phyloP scores from a whole-genome alignment of 2,113 vertebrate genomes.

The Clupea harengus region DNA sequence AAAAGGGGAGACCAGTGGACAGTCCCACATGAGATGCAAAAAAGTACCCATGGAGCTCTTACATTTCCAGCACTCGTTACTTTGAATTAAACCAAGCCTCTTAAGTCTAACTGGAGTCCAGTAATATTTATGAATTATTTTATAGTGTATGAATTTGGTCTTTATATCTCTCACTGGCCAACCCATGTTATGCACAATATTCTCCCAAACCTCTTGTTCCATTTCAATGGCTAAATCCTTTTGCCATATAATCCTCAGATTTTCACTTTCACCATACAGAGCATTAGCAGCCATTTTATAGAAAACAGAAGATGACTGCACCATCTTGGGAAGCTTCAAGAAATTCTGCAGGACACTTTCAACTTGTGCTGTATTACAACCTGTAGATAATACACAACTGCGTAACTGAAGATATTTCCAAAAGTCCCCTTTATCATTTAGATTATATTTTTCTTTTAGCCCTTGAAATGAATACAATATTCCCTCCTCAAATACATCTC shows the following conservation, averaged over 20 bases:
- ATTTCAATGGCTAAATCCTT: not conserved
- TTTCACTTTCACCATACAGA: not conserved
- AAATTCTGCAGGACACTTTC: too few relatives aligned
- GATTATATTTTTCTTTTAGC: too few relatives aligned
- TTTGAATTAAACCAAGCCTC: not conserved
- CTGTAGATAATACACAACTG: too few relatives aligned
- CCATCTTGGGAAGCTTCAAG: too few relatives aligned
- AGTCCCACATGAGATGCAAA: constrained; percentile 21
- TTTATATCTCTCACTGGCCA: constrained; percentile 10
- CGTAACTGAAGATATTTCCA: too few relatives aligned
- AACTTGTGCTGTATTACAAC: too few relatives aligned
- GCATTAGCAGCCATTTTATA: not conserved
- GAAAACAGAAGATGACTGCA: not conserved
- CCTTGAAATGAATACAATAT: too few relatives aligned
- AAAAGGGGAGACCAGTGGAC: constrained; percentile 13
- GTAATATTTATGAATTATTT: not conserved
- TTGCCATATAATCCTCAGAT: constrained; percentile 12
- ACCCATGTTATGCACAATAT: not conserved
- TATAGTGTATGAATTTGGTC: constrained; percentile 1
- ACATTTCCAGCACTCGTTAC: constrained; percentile 24
- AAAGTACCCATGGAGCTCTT: constrained; percentile 13
- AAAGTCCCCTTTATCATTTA: too few relatives aligned
- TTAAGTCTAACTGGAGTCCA: constrained; percentile 11
- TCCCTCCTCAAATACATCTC: too few relatives aligned
- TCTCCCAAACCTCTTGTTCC: constrained; percentile 12